phyloP scores from a whole-genome alignment of 2,888 invertebrate species.

The Tenthredo amoena region DNA sequence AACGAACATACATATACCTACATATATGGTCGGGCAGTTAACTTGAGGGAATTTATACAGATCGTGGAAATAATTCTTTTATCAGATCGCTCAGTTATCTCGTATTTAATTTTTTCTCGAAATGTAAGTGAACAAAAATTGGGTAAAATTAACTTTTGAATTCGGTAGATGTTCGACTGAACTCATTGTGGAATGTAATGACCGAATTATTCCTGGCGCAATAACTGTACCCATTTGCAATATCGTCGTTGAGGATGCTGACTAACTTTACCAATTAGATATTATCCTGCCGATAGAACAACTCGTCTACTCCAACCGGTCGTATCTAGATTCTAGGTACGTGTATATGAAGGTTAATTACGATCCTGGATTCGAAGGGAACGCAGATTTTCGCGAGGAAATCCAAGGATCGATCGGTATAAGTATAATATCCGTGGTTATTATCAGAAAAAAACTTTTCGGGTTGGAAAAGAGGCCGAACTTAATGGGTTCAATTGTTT shows the following conservation, averaged over 20 bases:
- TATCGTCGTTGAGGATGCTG: neutral
- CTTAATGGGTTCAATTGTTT: no score
- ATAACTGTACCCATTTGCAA: neutral
- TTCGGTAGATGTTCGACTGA: neutral
- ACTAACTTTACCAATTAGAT: slow-evolving; percentile 21
- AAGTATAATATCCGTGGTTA: neutral
- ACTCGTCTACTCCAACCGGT: neutral
- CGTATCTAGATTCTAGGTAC: neutral
- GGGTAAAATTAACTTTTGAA: neutral
- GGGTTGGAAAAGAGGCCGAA: neutral
- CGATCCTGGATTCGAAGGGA: neutral
- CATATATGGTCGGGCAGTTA: neutral
- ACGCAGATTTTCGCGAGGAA: neutral
- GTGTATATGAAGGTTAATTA: neutral
- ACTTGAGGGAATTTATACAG: neutral
- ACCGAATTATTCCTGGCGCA: neutral
- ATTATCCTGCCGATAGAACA: neutral
- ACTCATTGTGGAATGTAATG: neutral
- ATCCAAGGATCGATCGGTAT: no score
- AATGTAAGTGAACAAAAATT: neutral
- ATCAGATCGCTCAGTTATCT: no score
- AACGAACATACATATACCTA: neutral
- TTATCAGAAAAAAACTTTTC: neutral
- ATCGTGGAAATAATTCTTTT: neutral
- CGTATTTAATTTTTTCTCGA: no score